phyloP scores from a whole-genome alignment of 2,888 invertebrate genomes.

The Andrena haemorrhoa region DNA sequence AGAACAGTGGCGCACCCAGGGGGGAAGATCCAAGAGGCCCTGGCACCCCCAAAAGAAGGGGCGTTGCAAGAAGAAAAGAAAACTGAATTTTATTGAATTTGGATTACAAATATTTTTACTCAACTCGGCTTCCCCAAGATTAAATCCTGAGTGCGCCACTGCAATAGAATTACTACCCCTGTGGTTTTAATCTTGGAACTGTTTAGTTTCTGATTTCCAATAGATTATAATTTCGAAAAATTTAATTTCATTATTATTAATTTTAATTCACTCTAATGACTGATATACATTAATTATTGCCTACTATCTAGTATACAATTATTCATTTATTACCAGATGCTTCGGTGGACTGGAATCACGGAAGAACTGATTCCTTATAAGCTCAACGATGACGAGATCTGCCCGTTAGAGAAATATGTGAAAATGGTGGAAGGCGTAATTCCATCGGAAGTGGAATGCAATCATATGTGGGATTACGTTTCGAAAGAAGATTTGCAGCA shows the following conservation, averaged over 20 bases:
- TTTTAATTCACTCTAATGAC: not conserved
- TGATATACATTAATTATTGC: not conserved
- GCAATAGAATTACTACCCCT: no score
- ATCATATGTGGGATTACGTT: conserved; percentile 48
- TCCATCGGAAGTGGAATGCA: conserved; percentile 50
- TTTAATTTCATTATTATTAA: not conserved
- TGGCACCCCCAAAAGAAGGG: no score
- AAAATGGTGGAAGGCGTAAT: conserved; percentile 44
- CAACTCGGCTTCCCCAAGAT: no score
- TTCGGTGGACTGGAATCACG: conserved; percentile 58
- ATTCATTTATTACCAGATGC: conserved; percentile 43
- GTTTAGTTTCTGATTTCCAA: not conserved
- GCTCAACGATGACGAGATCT: conserved; percentile 39
- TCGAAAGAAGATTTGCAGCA: conserved; percentile 47
- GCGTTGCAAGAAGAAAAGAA: no score
- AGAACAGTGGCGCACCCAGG: no score
- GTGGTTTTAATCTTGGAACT: not conserved
- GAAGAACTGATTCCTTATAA: conserved; percentile 49
- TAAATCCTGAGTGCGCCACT: no score
- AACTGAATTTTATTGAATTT: no score
- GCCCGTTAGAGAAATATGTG: conserved; percentile 58
- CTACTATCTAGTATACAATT: not conserved
- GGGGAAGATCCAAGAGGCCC: no score
- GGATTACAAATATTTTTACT: no score
- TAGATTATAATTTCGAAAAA: not conserved